Percentiles rank a stretch among this genome's conserved stretches.
Conservation (phyloP, 2,888 invertebrate genomes). For the Diabrotica balteata region DNA sequence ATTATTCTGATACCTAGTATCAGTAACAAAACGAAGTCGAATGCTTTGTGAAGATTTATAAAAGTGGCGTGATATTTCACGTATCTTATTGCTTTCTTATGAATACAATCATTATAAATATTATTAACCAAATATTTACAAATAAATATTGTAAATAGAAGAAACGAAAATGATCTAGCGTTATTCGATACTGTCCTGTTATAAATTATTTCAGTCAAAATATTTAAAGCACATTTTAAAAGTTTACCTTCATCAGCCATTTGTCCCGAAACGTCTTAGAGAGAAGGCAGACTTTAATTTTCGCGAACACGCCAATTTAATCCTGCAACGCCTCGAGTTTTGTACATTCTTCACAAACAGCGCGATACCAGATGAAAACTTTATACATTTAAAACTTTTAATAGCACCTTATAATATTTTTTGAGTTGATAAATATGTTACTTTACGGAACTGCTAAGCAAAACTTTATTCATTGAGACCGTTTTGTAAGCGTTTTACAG, state of each 20-base stretch:
- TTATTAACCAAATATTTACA: too few relatives aligned
- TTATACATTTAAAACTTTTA: conserved; percentile 36
- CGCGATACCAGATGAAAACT: conserved; percentile 36
- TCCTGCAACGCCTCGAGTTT: conserved; percentile 36
- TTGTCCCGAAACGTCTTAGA: conserved; percentile 13
- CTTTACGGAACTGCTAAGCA: conserved; percentile 17
- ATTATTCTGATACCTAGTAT: too few relatives aligned
- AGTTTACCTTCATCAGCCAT: background rate
- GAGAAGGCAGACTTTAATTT: conserved; percentile 42
- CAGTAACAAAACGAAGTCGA: too few relatives aligned
- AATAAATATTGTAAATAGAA: too few relatives aligned
- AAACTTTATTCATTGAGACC: conserved; percentile 29
- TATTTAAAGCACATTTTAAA: background rate
- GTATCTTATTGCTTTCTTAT: too few relatives aligned
- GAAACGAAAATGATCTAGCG: too few relatives aligned
- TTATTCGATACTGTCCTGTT: too few relatives aligned
- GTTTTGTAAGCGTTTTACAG: background rate
- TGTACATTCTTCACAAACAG: conserved; percentile 31
- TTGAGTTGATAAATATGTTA: conserved; percentile 36
- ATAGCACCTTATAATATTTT: conserved; percentile 36
- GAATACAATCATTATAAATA: too few relatives aligned
- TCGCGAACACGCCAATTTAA: conserved; percentile 39
- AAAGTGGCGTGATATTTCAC: too few relatives aligned
- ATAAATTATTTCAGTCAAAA: conserved; percentile 1
- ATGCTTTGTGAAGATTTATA: too few relatives aligned